Percentiles rank a stretch among this genome's conserved stretches.
These are phyloP conservation scores for Urosaurus nigricauda DNA, from an alignment of 2,797 vertebrate genomes.

Conservation along the genomic window DNA sequence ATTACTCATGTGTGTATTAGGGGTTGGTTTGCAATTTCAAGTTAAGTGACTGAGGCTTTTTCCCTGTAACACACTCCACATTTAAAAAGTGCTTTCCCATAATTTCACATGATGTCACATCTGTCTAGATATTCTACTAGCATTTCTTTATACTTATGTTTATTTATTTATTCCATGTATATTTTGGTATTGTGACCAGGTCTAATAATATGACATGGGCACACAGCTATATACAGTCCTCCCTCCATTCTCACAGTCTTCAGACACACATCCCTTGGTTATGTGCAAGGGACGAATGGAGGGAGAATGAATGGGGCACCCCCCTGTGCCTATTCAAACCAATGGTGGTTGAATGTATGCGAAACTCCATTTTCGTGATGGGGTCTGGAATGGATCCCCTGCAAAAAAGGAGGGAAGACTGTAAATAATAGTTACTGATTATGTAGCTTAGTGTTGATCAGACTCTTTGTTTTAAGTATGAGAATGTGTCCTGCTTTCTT, in stretches of 20 bases:
- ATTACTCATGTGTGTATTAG: too few relatives aligned
- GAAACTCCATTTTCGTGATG: too few relatives aligned
- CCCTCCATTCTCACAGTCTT: too few relatives aligned
- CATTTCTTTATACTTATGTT: not conserved
- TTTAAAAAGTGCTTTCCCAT: not conserved
- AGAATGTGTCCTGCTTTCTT: not conserved
- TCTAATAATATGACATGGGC: not conserved
- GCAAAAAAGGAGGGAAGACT: too few relatives aligned
- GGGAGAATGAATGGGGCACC: too few relatives aligned
- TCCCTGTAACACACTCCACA: not conserved
- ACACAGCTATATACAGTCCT: not conserved
- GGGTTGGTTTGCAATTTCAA: not conserved
- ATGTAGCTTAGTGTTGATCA: not conserved
- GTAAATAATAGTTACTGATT: conserved; percentile 2
- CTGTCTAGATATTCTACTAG: not conserved
- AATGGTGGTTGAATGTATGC: too few relatives aligned
- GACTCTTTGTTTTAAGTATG: not conserved
- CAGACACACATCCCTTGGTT: too few relatives aligned
- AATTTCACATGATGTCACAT: not conserved
- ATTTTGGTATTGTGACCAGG: not conserved
- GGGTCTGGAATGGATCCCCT: too few relatives aligned
- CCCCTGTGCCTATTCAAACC: too few relatives aligned
- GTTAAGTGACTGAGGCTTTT: not conserved
- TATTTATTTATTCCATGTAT: too few relatives aligned
- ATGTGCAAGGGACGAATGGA: too few relatives aligned